Evolutionary conservation across 1,140 invertebrate genomes (phyloP), one percentile per base, ranked within the genome.

Genomic region (Chelonus insularis): DNA sequence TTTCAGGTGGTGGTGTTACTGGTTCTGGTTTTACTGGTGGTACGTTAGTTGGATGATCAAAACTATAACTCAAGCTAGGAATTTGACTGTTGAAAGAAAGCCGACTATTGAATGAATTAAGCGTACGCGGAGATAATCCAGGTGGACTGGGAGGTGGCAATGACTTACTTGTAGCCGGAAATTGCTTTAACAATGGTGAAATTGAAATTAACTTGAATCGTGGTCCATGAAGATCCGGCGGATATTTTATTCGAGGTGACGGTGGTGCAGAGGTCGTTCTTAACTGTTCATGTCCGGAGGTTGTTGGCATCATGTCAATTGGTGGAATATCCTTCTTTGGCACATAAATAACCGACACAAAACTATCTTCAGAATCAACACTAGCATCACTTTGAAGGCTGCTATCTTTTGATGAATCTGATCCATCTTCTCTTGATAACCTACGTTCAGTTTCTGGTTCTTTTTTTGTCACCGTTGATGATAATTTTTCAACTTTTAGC

Each of bases 361-460:
- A 93, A 78, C 91, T 94, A 68, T 96, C 93, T 78, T 96, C 93
- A 1, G 92, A 94, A 76, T 96, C 93, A 1, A 96, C 89, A 78
- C 93, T 95, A 0, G 94, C 95, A 69, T 96, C 93, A 76, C 92
- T 95, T 75, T 95, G 93, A 45, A 95, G 83, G 75, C 93, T 95
- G 71, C 91, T 93, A 71, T 95, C 92, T 80, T 95, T 96, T 1
- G 92, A 93, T 0, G 92, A 94, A 72, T 95, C 93, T 0, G 93
- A 95, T 5, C 91, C 91, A 64, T 94, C 93, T 75, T 95, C 93
- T 57, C 87, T 84, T 0, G 90, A 91, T 23, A 86, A 81, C 23
- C 90, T 82, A 37, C 89, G 75, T 66, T 89, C 86, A 6, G 77
- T 72, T 4, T 75, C 69, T 25, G 59, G 62, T 50, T 78, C 79